Base-by-base conservation (phyloP, 2,888 invertebrate genomes). In the Tetragonisca angustula region DNA sequence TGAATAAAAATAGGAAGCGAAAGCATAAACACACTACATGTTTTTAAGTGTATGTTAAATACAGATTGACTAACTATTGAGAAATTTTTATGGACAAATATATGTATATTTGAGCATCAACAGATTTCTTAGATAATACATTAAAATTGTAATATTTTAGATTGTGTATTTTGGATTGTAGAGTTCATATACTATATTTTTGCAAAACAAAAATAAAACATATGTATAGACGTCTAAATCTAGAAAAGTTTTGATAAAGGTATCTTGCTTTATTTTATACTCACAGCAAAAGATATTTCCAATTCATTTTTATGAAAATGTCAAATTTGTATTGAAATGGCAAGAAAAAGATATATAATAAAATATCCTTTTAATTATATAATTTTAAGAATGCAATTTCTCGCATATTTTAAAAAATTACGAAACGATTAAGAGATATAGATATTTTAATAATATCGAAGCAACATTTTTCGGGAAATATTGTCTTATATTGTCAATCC, bases 1-100 rank as follows among this genome's bases (percentile, higher is more conserved):
- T 13, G n/a, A 56, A 19, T 73, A 32, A 73, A 56, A 50, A 56
- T 32, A 52, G 70, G 65, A 65, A 78, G 54, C 64, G 19, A 77
- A 77, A 73, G 77, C 77, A 32, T 49, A 43, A 74, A 65, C 32
- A 73, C 17, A 5, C 19, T 24, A 43, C 24, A 71, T 15, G 32
- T 15, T n/a, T 50, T 49, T 27, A 32, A 64, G 27, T 64, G 9
- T 54, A 43, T 43, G 43, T 43, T 43, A 49, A 49, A 27, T n/a
- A 64, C 43, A 21, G 36, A 77, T 24, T 64, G 56, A n/a, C n/a
- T n/a, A 4, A 56, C 56, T 56, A 2, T n/a, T n/a, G n/a, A 56
- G 15, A 56, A n/a, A 5, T 13, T 1, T 24, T 59, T 59, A 59
- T 24, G 56, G 13, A 56, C 4, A n/a, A 21, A 13, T 9, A 43